Conservation (phyloP, 2,888 invertebrate genomes). For the Himalopsyche tibetana region DNA sequence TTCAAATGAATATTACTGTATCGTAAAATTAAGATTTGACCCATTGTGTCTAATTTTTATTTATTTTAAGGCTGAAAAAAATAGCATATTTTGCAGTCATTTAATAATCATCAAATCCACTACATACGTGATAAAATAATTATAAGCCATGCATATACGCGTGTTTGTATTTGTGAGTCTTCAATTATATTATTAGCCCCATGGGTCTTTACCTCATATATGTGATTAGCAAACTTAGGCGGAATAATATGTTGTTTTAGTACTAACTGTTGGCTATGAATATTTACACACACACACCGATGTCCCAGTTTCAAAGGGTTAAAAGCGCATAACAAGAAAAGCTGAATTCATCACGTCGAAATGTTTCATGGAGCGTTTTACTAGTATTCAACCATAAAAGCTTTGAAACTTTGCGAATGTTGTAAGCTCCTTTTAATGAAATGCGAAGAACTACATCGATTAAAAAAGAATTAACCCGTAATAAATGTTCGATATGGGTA, state of each 20-base stretch:
- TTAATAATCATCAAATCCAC: too few relatives aligned
- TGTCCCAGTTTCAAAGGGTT: constrained; percentile 21
- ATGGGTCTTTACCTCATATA: constrained; percentile 2
- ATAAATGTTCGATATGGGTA: background rate
- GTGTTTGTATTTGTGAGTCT: background rate
- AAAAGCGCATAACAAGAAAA: background rate
- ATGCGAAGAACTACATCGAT: background rate
- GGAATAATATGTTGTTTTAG: constrained; percentile 9
- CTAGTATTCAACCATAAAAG: background rate
- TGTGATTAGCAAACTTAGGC: constrained; percentile 8
- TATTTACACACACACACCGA: background rate
- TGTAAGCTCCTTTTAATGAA: constrained; percentile 7
- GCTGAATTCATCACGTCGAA: background rate
- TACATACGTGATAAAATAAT: too few relatives aligned
- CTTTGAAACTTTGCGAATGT: background rate
- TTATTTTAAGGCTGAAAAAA: too few relatives aligned
- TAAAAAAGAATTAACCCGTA: background rate
- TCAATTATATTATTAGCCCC: constrained; percentile 20
- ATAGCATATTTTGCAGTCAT: too few relatives aligned
- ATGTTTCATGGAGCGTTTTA: background rate
- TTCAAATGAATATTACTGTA: too few relatives aligned
- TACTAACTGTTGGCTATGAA: constrained; percentile 23
- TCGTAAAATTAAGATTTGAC: too few relatives aligned
- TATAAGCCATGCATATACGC: background rate
- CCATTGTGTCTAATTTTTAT: too few relatives aligned